A percentile compares a stretch with the other conserved stretches of the same genome.
phyloP scores from a whole-genome alignment of 2,113 vertebrate species.

The Oophaga pumilio region DNA sequence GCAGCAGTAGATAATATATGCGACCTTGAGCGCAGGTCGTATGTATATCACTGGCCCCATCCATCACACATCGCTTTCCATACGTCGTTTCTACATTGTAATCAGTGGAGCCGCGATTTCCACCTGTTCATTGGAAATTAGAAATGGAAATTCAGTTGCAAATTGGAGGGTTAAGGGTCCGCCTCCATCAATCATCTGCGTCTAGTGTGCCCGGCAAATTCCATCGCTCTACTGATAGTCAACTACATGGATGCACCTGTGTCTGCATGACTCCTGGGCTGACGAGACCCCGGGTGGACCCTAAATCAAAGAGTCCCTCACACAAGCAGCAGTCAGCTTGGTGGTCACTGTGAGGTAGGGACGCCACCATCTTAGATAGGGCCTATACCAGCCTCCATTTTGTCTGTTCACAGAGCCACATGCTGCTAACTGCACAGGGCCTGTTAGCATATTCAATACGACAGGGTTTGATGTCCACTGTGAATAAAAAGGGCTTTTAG shows the following conservation, averaged over 20 bases:
- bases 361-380: no score
- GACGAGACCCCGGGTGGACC: no score
- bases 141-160: constrained; percentile 7
- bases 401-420: no score
- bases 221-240: not conserved
- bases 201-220: not conserved
- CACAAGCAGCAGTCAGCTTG: no score
- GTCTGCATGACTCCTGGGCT: no score
- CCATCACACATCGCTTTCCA: not conserved
- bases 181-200: not conserved
- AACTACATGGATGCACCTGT: not conserved
- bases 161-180: not conserved
- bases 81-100: not conserved
- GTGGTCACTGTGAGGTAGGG: no score
- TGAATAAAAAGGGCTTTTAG: no score
- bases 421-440: no score
- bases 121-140: constrained; percentile 7
- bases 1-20: not conserved
- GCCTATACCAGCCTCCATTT: no score
- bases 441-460: no score
- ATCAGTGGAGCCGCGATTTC: not conserved
- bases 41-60: not conserved
- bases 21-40: constrained; percentile 20
- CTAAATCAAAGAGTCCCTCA: no score
- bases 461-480: no score